These are phyloP conservation scores for Atlantisia rogersi DNA, from an alignment of 2,113 vertebrate species.

Conservation along the genomic window DNA sequence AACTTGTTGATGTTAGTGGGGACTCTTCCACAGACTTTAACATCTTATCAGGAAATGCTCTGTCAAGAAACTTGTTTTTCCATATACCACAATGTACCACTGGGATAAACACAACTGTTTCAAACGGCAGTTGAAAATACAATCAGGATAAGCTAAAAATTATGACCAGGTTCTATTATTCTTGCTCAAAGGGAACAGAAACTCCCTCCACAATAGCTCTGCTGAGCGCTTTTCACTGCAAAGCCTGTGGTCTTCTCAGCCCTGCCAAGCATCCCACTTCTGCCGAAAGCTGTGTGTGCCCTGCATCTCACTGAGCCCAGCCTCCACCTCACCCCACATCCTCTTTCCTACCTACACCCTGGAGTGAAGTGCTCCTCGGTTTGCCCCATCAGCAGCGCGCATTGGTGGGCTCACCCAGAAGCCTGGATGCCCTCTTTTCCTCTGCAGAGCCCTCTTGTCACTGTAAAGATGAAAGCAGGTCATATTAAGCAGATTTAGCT, in stretches of 20 bases:
- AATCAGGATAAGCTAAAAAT: background rate
- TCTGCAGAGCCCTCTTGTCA: background rate
- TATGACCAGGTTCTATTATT: background rate
- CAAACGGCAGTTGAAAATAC: background rate
- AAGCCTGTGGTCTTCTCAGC: background rate
- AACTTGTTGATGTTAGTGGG: background rate
- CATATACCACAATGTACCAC: background rate
- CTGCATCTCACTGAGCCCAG: background rate
- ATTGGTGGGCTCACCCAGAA: background rate
- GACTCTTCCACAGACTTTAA: background rate
- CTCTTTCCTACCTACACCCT: background rate
- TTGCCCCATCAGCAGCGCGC: background rate
- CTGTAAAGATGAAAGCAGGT: background rate
- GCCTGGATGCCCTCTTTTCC: background rate
- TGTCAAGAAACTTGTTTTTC: background rate
- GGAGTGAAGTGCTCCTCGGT: accelerated
- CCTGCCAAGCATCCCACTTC: background rate
- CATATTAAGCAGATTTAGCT: background rate
- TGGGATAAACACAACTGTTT: background rate
- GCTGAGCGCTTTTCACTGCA: background rate
- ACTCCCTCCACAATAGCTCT: background rate
- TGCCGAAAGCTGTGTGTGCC: background rate
- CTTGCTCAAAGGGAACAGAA: background rate
- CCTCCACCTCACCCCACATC: background rate
- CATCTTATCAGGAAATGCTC: conserved; percentile 3